These are phyloP conservation scores for Machimus rusticus DNA, from an alignment of 2,888 invertebrate species.

Conservation along the genomic window DNA sequence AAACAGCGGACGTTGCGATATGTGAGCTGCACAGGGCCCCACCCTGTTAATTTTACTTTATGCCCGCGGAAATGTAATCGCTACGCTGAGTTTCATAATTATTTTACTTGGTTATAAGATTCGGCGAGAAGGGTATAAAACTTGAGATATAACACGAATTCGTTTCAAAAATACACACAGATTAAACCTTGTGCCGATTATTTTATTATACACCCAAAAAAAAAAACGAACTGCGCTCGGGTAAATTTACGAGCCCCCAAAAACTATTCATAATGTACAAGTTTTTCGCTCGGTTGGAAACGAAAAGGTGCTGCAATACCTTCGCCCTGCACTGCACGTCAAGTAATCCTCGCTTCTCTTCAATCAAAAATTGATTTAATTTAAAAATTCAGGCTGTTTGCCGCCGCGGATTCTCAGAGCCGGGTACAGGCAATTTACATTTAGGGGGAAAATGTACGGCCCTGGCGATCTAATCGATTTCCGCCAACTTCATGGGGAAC, in stretches of 20 bases:
- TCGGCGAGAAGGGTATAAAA: neutral
- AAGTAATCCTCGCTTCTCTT: neutral
- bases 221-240: neutral
- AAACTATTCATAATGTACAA: neutral
- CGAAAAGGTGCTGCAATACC: neutral
- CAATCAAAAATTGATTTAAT: neutral
- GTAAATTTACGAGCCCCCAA: neutral
- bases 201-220: neutral
- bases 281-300: neutral
- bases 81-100: neutral
- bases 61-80: neutral
- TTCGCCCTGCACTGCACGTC: neutral
- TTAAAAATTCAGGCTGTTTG: neutral
- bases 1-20: neutral
- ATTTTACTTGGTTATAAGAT: neutral
- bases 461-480: neutral
- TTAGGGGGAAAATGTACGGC: neutral
- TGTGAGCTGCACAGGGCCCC: neutral
- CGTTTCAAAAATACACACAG: neutral
- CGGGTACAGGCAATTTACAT: neutral
- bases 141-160: neutral
- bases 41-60: neutral
- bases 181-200: neutral
- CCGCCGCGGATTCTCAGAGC: neutral
- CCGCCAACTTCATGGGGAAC: neutral